phyloP scores from a whole-genome alignment of 2,113 vertebrate species.

The Rhabdornis inornatus region DNA sequence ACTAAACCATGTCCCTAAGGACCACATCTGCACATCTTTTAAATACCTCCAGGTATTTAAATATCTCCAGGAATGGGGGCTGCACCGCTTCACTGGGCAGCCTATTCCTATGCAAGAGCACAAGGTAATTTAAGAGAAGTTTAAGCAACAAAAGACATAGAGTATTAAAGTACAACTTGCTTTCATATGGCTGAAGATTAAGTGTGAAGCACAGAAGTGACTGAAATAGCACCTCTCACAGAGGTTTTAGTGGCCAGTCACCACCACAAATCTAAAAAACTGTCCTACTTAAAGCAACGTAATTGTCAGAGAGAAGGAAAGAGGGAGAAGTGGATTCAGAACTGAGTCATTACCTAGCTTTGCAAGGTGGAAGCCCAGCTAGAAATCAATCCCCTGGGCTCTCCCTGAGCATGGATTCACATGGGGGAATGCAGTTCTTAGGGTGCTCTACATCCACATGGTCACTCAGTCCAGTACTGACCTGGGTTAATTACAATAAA shows the following conservation, averaged over 20 bases:
- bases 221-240: neutral
- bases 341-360: neutral
- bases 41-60: neutral
- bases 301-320: neutral
- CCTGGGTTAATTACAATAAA: neutral
- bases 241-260: neutral
- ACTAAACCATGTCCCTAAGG: neutral
- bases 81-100: neutral
- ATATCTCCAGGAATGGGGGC: neutral
- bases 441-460: neutral
- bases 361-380: neutral
- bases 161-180: neutral
- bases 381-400: neutral
- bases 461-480: neutral
- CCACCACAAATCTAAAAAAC: neutral
- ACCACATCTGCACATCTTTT: neutral
- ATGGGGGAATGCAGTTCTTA: accelerated
- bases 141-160: neutral
- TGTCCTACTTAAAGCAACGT: neutral
- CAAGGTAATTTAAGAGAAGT: neutral
- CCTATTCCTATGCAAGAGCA: neutral
- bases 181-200: neutral
- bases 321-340: neutral
- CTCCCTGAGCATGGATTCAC: neutral
- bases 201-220: neutral